Percentiles rank a stretch among this genome's conserved stretches.
Evolutionary conservation across 1,140 invertebrate genomes (phyloP).

Genomic region (Cherax destructor): DNA sequence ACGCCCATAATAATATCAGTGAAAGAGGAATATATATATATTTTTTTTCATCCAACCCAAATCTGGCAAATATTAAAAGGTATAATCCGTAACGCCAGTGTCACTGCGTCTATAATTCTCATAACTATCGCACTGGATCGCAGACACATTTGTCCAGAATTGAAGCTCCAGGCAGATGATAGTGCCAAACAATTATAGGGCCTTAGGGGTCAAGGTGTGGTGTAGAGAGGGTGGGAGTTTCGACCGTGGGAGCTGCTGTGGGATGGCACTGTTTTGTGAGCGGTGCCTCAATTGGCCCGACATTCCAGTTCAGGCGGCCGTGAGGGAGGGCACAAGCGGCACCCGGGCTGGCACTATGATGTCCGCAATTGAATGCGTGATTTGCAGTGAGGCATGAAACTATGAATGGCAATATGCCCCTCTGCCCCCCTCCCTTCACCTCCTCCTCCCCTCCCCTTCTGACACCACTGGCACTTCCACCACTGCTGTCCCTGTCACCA

Average conservation of each 20-base stretch:
- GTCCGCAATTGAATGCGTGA: conserved; percentile 69
- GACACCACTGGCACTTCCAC: background rate
- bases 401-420: conserved; percentile 68
- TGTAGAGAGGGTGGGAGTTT: background rate
- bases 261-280: conserved; percentile 54
- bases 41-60: conserved; percentile 53
- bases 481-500: background rate
- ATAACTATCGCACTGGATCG: conserved; percentile 66
- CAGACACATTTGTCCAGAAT: conserved; percentile 69
- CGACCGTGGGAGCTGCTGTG: background rate
- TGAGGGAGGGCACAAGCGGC: conserved; percentile 56
- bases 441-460: conserved; percentile 8
- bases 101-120: conserved; percentile 65
- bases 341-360: conserved; percentile 60
- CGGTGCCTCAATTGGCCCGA: conserved; percentile 65
- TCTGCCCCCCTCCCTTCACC: conserved; percentile 3
- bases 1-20: background rate
- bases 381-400: conserved; percentile 68
- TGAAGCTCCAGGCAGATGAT: conserved; percentile 58
- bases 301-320: conserved; percentile 66
- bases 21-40: background rate
- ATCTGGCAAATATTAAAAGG: conserved; percentile 67
- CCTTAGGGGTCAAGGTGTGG: conserved; percentile 14
- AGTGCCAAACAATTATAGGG: conserved; percentile 46
- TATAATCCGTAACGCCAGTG: conserved; percentile 65